Conservation (phyloP, 2,113 vertebrate genomes). For the Leucopsar rothschildi region DNA sequence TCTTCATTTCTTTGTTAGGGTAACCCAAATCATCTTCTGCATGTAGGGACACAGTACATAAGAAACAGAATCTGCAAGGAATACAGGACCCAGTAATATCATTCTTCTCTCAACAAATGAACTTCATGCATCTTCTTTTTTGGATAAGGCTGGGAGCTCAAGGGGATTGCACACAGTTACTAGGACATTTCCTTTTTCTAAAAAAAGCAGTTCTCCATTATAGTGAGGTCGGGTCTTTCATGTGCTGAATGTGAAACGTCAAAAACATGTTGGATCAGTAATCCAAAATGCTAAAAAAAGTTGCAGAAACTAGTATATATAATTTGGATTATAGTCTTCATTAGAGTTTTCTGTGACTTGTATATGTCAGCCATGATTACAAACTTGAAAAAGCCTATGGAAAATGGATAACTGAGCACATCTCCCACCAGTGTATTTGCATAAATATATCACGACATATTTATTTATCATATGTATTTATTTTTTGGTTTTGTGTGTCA, state of each 20-base stretch:
- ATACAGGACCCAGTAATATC: not conserved
- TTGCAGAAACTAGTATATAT: not conserved
- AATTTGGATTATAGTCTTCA: not conserved
- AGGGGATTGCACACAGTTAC: not conserved
- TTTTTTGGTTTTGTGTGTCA: not conserved
- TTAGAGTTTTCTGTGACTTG: not conserved
- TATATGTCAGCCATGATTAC: not conserved
- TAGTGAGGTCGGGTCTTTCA: not conserved
- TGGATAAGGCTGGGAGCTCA: not conserved
- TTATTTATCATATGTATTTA: not conserved
- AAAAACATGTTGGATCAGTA: not conserved
- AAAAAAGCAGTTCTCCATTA: not conserved
- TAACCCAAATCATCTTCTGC: not conserved
- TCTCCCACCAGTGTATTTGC: not conserved
- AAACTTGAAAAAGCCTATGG: not conserved
- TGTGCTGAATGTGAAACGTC: rapidly evolving
- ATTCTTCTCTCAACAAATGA: not conserved
- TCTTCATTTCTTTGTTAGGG: not conserved
- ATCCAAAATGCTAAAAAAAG: not conserved
- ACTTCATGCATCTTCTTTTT: not conserved
- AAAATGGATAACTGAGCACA: not conserved
- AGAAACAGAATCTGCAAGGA: not conserved
- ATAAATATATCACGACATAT: not conserved
- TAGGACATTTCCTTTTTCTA: not conserved
- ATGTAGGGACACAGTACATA: rapidly evolving